phyloP scores from a whole-genome alignment of 2,797 vertebrate species.

The Eidolon dupreanum region DNA sequence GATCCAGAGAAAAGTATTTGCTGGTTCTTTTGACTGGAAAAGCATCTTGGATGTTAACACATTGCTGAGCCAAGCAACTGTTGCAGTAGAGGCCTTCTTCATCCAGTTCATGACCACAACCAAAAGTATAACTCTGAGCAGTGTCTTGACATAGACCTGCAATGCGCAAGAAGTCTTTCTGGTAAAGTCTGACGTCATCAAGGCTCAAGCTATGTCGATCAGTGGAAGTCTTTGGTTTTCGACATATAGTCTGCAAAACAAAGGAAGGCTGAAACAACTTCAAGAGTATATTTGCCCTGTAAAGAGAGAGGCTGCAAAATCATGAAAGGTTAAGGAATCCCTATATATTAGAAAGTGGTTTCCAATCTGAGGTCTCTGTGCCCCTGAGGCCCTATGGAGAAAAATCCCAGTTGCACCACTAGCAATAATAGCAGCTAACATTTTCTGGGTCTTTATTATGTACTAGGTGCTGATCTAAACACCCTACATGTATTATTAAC shows the following conservation, averaged over 20 bases:
- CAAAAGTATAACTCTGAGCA: conserved; percentile 98
- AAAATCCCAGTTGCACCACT: neutral
- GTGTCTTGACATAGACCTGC: conserved; percentile 97
- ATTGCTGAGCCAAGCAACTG: conserved; percentile 92
- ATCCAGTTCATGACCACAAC: conserved; percentile 93
- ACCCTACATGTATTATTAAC: neutral
- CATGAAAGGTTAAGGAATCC: neutral
- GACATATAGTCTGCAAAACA: conserved; percentile 88
- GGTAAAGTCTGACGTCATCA: conserved; percentile 96
- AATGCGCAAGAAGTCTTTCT: conserved; percentile 95
- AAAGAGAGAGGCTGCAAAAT: neutral
- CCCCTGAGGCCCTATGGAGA: neutral
- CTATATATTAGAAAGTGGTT: neutral
- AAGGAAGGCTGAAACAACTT: neutral
- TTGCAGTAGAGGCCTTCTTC: conserved; percentile 91
- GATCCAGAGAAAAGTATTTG: conserved; percentile 98
- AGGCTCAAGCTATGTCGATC: conserved; percentile 98
- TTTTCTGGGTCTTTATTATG: neutral
- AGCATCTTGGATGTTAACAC: conserved; percentile 89
- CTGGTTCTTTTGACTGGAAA: conserved; percentile 97
- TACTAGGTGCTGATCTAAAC: neutral
- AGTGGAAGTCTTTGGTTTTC: conserved; percentile 94
- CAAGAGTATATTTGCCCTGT: neutral
- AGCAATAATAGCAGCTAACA: neutral
- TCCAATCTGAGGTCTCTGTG: neutral